Percentiles rank a stretch among this genome's conserved stretches.
Evolutionary conservation across 2,797 vertebrate genomes (phyloP).

Genomic region (Poecilia gillii): DNA sequence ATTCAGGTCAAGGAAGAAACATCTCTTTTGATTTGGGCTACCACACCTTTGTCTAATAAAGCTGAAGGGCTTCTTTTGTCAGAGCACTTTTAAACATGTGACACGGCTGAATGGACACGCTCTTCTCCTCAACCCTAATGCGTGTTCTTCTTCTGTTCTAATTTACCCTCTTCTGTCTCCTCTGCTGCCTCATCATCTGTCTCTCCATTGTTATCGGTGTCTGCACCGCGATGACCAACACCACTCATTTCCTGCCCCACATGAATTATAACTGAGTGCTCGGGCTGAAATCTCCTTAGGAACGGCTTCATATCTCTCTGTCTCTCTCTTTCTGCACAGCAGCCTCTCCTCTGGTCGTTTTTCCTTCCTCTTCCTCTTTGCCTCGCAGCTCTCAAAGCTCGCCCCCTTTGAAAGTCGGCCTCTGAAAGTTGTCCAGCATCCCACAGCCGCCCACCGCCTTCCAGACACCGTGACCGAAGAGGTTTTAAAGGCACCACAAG

Average conservation of each 20-base stretch:
- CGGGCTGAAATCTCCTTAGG: constrained; percentile 60
- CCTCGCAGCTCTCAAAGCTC: constrained; percentile 48
- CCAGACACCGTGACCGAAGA: constrained; percentile 57
- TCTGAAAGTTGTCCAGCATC: constrained; percentile 60
- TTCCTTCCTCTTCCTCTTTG: constrained; percentile 22
- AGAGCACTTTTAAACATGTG: constrained; percentile 25
- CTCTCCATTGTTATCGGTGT: constrained; percentile 54
- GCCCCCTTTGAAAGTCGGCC: constrained; percentile 36
- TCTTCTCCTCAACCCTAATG: constrained; percentile 34
- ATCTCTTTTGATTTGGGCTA: constrained; percentile 66
- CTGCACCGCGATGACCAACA: constrained; percentile 45
- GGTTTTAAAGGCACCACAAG: constrained; percentile 56
- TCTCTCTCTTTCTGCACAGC: constrained; percentile 3
- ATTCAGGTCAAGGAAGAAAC: constrained; percentile 60
- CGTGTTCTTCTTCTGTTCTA: constrained; percentile 33
- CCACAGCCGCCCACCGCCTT: constrained; percentile 55
- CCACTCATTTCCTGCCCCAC: constrained; percentile 38
- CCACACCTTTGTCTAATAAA: constrained; percentile 56
- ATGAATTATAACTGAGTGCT: constrained; percentile 48
- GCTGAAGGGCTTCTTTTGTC: constrained; percentile 55
- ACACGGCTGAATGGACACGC: constrained; percentile 31
- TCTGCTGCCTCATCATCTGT: constrained; percentile 35
- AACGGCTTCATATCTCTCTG: constrained; percentile 41
- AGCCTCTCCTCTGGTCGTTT: constrained; percentile 21
- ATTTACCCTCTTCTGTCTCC: constrained; percentile 26